Conservation (phyloP, 2,113 vertebrate genomes). For the Helogale parvula region DNA sequence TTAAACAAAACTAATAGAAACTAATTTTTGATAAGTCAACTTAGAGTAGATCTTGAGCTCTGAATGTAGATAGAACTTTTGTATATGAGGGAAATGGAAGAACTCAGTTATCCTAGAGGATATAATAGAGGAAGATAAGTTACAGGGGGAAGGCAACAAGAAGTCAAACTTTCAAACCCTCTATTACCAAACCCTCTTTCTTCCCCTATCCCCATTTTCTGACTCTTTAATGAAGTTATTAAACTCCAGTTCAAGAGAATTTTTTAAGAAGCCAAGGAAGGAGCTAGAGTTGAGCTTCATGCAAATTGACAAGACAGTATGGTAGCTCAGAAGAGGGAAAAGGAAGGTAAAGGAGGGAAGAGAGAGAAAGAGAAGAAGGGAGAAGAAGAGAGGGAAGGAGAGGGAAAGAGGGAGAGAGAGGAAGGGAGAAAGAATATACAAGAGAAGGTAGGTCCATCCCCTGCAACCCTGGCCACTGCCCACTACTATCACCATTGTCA, state of each 20-base stretch:
- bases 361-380: neutral
- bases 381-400: neutral
- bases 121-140: neutral
- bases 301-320: neutral
- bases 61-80: neutral
- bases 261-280: neutral
- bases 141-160: neutral
- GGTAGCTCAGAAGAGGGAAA: neutral
- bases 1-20: neutral
- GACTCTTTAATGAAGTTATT: neutral
- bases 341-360: neutral
- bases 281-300: neutral
- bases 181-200: neutral
- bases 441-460: neutral
- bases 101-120: neutral
- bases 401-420: neutral
- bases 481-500: too few species aligned
- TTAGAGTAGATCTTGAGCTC: neutral
- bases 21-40: neutral
- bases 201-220: neutral
- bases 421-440: neutral
- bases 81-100: neutral
- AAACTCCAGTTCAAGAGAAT: neutral
- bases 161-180: neutral
- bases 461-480: rapidly evolving